Conservation (phyloP, 2,888 invertebrate genomes). For the Unio delphinus region DNA sequence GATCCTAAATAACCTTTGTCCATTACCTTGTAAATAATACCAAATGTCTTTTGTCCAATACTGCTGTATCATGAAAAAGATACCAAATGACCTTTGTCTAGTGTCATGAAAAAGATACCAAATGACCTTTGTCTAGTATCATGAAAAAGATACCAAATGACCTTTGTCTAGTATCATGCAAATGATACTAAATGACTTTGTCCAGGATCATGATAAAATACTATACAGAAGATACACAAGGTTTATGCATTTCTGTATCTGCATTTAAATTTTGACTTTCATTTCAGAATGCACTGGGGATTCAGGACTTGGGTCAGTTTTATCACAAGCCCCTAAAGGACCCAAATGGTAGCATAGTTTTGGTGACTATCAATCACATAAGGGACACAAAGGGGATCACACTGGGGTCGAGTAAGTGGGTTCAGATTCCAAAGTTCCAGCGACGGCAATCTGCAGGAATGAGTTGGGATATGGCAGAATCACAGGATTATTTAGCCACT, state of each 20-base stretch:
- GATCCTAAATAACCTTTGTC: no score
- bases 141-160: neutral
- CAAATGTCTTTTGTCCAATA: no score
- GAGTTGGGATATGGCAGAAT: constrained; percentile 68
- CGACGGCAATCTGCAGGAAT: constrained; percentile 76
- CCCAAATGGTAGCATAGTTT: constrained; percentile 88
- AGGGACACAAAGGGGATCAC: constrained; percentile 85
- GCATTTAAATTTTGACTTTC: constrained; percentile 3
- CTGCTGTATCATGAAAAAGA: no score
- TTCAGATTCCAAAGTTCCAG: constrained; percentile 88
- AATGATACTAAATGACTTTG: neutral
- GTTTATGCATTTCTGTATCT: neutral
- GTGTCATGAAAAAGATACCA: no score
- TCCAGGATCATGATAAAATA: neutral
- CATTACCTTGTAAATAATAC: no score
- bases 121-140: no score
- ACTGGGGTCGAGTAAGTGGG: constrained; percentile 89
- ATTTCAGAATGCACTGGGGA: constrained; percentile 85
- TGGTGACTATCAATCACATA: constrained; percentile 84
- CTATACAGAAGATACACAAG: neutral
- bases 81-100: no score
- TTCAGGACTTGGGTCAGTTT: constrained; percentile 94
- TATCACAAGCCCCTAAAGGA: constrained; percentile 93
- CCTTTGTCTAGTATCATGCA: neutral
- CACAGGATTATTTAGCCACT: constrained; percentile 71